phyloP scores from a whole-genome alignment of 2,113 vertebrate genomes.

The Stegastes partitus region DNA sequence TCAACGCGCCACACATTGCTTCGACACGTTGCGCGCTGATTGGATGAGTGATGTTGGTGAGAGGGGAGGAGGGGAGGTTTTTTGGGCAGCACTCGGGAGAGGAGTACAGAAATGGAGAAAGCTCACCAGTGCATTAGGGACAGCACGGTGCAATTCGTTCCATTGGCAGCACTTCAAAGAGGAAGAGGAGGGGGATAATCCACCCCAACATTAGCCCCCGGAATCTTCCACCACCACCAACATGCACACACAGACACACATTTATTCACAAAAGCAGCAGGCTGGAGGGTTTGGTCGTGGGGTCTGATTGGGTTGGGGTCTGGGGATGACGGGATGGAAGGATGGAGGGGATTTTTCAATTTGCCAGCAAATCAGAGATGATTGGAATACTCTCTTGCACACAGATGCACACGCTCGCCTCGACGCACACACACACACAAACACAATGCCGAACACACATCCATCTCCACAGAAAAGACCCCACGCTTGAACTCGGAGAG shows the following conservation, averaged over 20 bases:
- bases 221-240: conserved; percentile 65
- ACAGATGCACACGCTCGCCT: conserved; percentile 7
- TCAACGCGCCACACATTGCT: conserved; percentile 52
- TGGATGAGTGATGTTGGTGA: conserved; percentile 59
- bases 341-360: conserved; percentile 74
- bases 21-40: conserved; percentile 40
- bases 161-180: conserved; percentile 82
- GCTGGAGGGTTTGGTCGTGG: conserved; percentile 47
- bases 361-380: conserved; percentile 75
- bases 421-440: conserved; percentile 17
- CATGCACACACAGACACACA: conserved; percentile 48
- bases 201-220: conserved; percentile 72
- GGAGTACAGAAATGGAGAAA: conserved; percentile 65
- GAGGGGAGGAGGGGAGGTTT: neutral
- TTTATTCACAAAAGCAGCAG: conserved; percentile 54
- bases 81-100: conserved; percentile 48
- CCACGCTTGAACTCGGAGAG: neutral
- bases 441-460: conserved; percentile 25
- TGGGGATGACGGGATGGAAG: conserved; percentile 55
- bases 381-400: conserved; percentile 60
- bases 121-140: conserved; percentile 77
- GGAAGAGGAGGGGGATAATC: conserved; percentile 71
- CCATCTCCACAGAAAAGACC: conserved; percentile 30
- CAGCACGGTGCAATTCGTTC: conserved; percentile 76
- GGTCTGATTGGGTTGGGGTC: conserved; percentile 73